These are phyloP conservation scores for Cheilosia scutellata DNA, from an alignment of 2,888 invertebrate species.

Conservation along the genomic window DNA sequence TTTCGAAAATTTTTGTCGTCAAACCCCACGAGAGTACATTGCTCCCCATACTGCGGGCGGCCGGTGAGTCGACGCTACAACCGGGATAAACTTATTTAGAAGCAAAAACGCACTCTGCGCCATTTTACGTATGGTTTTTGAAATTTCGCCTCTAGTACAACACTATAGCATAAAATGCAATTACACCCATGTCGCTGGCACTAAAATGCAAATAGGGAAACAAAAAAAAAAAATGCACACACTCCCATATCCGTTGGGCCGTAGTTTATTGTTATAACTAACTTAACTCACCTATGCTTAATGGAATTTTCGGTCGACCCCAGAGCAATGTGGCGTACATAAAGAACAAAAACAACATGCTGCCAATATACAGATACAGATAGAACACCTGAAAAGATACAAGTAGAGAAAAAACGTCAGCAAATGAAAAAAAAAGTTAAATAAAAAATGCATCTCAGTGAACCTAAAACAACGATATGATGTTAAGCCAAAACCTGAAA, in stretches of 20 bases:
- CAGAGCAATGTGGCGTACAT: conserved; percentile 92
- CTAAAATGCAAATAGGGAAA: conserved; percentile 1
- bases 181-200: conserved; percentile 37
- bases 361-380: conserved; percentile 93
- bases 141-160: conserved; percentile 17
- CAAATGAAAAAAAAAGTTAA: conserved; percentile 36
- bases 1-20: not conserved
- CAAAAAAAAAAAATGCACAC: not conserved
- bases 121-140: conserved; percentile 39
- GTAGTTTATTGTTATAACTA: conserved; percentile 49
- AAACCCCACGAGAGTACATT: not conserved
- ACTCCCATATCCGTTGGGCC: conserved; percentile 2
- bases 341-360: conserved; percentile 93
- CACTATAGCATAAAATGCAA: conserved; percentile 48
- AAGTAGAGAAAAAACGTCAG: conserved; percentile 34
- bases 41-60: too few species aligned
- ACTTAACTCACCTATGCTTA: conserved; percentile 85
- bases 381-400: conserved; percentile 89
- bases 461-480: conserved; percentile 3
- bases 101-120: conserved; percentile 5
- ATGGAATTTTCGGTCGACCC: conserved; percentile 86
- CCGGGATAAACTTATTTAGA: not conserved
- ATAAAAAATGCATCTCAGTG: conserved; percentile 3
- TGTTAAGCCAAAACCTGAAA: conserved; percentile 1
- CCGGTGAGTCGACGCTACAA: too few species aligned